These are phyloP conservation scores for Thomomys bottae DNA, from an alignment of 2,113 vertebrate genomes.

Conservation along the genomic window DNA sequence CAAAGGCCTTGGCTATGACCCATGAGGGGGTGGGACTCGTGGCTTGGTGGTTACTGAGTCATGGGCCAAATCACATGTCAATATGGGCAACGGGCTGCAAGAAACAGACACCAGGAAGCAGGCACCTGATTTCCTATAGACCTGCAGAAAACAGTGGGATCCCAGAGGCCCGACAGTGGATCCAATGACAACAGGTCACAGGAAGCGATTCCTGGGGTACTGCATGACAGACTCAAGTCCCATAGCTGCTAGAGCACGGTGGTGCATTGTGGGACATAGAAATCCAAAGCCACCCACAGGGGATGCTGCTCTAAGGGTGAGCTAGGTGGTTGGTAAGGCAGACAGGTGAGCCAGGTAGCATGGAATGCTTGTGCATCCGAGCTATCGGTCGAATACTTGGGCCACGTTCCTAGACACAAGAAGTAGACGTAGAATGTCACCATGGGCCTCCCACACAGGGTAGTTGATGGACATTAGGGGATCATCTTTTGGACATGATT, in stretches of 20 bases:
- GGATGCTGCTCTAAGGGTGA: neutral
- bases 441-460: neutral
- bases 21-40: neutral
- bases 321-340: neutral
- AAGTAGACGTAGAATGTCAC: neutral
- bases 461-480: neutral
- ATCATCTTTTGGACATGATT: neutral
- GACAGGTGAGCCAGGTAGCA: neutral
- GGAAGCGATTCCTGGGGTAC: neutral
- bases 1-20: too few species aligned
- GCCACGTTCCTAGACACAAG: neutral
- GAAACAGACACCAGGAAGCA: neutral
- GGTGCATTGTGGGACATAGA: neutral
- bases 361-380: neutral
- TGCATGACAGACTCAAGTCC: neutral
- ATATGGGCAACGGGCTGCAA: neutral
- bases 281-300: neutral
- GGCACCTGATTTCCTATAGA: neutral
- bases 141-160: neutral
- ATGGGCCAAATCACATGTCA: neutral
- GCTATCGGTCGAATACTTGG: neutral
- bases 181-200: neutral
- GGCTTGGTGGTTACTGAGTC: neutral
- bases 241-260: neutral
- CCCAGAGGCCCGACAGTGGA: neutral